Evolutionary conservation across 2,888 invertebrate genomes (phyloP).

Genomic region (Argyresthia goedartella): DNA sequence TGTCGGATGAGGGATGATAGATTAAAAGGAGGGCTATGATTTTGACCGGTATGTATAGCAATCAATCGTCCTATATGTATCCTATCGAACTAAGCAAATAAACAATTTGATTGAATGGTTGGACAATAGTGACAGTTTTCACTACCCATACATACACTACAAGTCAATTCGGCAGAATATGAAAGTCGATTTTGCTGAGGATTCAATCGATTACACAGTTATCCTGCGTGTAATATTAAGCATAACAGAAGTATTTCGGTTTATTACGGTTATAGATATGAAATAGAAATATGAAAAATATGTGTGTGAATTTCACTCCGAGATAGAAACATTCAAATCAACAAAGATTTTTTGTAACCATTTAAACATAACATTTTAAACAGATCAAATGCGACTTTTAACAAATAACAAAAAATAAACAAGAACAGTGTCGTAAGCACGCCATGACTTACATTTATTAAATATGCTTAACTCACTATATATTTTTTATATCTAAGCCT

Average conservation of each 20-base stretch:
- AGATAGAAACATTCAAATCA: not conserved
- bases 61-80: not conserved
- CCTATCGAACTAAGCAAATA: not conserved
- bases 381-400: not conserved
- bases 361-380: not conserved
- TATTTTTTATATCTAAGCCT: constrained; percentile 6
- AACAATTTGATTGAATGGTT: no score
- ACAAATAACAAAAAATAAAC: not conserved
- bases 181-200: no score
- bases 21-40: not conserved
- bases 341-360: not conserved
- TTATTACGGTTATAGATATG: no score
- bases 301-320: not conserved
- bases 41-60: not conserved
- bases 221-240: no score
- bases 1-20: not conserved
- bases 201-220: no score
- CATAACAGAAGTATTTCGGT: no score
- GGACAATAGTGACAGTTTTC: no score
- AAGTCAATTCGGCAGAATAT: no score
- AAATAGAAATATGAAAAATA: not conserved
- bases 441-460: not conserved
- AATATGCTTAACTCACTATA: constrained; percentile 17
- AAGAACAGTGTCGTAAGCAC: not conserved
- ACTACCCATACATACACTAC: no score